Conservation (phyloP, 1,140 invertebrate genomes). For the Neelides sp. region DNA sequence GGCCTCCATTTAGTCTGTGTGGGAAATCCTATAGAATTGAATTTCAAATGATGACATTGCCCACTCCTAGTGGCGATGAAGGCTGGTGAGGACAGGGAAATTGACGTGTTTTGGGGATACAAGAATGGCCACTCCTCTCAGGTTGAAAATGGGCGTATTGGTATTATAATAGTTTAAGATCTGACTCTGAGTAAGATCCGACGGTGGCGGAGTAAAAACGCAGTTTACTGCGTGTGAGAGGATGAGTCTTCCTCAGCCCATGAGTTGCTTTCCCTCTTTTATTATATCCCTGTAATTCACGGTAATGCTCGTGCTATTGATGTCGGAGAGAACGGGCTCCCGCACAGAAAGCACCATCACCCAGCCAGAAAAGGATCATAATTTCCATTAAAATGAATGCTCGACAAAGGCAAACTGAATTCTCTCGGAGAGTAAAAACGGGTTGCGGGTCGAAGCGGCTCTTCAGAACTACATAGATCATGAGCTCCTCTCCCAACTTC, state of each 20-base stretch:
- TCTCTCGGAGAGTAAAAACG: neutral
- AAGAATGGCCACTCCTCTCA: too few relatives aligned
- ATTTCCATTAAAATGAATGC: constrained; percentile 26
- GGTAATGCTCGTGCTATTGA: constrained; percentile 20
- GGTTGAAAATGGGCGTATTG: too few relatives aligned
- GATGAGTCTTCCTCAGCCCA: constrained; percentile 2
- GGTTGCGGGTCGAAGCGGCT: neutral
- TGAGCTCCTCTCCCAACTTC: too few relatives aligned
- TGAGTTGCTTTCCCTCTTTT: constrained; percentile 21
- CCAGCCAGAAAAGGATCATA: constrained; percentile 17
- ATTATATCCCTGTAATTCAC: constrained; percentile 25
- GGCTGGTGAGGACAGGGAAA: too few relatives aligned
- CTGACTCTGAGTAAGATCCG: too few relatives aligned
- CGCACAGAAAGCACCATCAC: constrained; percentile 5
- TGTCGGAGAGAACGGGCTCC: constrained; percentile 9
- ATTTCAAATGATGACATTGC: too few relatives aligned
- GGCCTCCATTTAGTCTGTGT: too few relatives aligned
- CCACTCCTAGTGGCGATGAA: too few relatives aligned
- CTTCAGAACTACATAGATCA: too few relatives aligned
- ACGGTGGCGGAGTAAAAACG: too few relatives aligned
- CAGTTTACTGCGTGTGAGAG: neutral
- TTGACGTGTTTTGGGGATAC: neutral
- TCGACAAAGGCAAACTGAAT: neutral
- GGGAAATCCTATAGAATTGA: too few relatives aligned
- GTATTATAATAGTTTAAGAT: too few relatives aligned